Base-by-base conservation (phyloP, 2,797 vertebrate genomes). In the Balearica regulorum region DNA sequence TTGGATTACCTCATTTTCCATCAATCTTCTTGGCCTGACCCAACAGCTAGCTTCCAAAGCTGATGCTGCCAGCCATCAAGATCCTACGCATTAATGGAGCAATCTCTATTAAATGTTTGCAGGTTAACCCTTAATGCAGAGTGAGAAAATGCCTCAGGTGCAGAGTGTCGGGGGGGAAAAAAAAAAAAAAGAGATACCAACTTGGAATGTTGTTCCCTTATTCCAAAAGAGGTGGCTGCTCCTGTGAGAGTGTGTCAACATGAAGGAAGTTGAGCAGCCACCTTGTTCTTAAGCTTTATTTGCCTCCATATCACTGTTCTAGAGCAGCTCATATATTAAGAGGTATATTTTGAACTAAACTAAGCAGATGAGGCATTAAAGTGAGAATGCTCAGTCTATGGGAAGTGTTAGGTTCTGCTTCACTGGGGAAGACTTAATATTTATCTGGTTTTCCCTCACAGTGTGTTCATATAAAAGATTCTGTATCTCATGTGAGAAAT, bases 401-500 rank as follows among this genome's bases (percentile, higher is more conserved):
- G 7, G 2, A 83, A 55, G 22, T 61, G 13, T 75, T 53, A 54
- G 21, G 46, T 81, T 90, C 37, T 70, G 20, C 33, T 73, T 35
- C 61, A 22, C 28, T 73, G 37, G 60, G 48, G 54, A 62, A 80
- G 72, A 60, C 41, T 53, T 83, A 64, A 19, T 70, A 49, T 55
- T 75, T 80, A 35, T 46, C 29, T 6, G 2, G 17, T 53, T 21
- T 57, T 58, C 25, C 13, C 14, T 83, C 16, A 16, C 22, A 33
- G 4, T 57, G 16, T 20, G 16, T 83, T 79, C 39, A 22, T 9
- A 5, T 41, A 49, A 58, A 76, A 75, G 26, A 57, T 80, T 53
- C 29, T 5, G 33, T 39, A 3, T 77, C 0, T 9, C 3, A 0
- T 71, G 35, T 2, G 13, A 72, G 64, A 83, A 68, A 65, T 9